Base-by-base conservation (phyloP, 1,140 invertebrate genomes). In the Pseudomyrmex concolor region DNA sequence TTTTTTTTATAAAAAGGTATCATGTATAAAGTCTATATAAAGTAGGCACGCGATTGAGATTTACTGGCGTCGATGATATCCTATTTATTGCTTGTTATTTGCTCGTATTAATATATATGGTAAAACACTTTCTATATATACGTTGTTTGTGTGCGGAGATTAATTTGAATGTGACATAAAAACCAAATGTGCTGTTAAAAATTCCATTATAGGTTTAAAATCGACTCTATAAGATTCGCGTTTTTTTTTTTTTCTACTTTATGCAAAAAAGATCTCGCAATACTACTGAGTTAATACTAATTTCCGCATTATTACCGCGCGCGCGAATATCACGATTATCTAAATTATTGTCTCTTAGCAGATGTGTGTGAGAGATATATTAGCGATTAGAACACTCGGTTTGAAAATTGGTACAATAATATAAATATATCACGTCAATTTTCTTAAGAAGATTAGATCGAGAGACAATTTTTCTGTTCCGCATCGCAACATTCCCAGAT, bases 261-360 rank as follows among this genome's bases (percentile, higher is more conserved):
- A 51, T 15, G 45, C 19, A 50, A 34, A 59, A 57, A 57, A 50
- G 43, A 48, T 67, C 51, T 76, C 72, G 70, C 80, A 89, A 83
- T 89, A 86, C 62, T 89, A 86, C 57, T 77, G 60, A 57, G 59
- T 82, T 82, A 86, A 82, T 84, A 89, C 68, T 87, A 86, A 86
- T 83, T 74, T 34, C 48, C 57, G 10, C 22, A 15, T 72, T 22
- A 66, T 86, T 59, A 54, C 19, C 34, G 34, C 34, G 34, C 34
- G 34, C 34, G 34, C 34, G 34, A 34, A 55, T 55, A 64, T 43
- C 25, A 60, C 17, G n/a, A 34, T 43, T 43, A 74, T 4, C 5
- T 54, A 64, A 76, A 83, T 87, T 83, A 86, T 83, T 86, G 68
- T 86, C 77, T 67, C 10, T 64, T 59, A 43, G 55, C n/a, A 81